phyloP scores from a whole-genome alignment of 2,113 vertebrate genomes.

The Noturus placidus region DNA sequence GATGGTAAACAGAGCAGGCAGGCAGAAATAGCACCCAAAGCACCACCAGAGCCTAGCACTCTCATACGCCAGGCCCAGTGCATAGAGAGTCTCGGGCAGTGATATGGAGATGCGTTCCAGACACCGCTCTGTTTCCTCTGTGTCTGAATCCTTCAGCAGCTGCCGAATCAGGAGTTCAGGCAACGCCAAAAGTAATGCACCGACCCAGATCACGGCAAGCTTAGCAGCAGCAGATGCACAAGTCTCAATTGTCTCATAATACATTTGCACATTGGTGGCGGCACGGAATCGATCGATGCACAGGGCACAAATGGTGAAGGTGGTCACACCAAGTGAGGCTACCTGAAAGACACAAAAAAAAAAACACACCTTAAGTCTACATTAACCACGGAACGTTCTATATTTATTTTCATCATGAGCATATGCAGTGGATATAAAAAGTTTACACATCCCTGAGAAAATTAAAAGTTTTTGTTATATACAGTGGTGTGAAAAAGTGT shows the following conservation, averaged over 20 bases:
- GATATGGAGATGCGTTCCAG: constrained; percentile 88
- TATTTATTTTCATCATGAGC: background rate
- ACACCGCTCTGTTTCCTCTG: constrained; percentile 77
- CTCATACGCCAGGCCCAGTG: constrained; percentile 91
- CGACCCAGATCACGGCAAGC: constrained; percentile 95
- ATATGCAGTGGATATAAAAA: background rate
- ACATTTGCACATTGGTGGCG: constrained; percentile 97
- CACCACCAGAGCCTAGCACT: constrained; percentile 97
- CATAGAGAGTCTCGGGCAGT: constrained; percentile 90
- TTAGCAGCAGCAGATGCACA: constrained; percentile 93
- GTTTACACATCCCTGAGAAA: background rate
- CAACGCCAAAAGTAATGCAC: constrained; percentile 87
- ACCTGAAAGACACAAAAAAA: constrained; percentile 73
- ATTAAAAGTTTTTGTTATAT: background rate
- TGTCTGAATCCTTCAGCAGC: constrained; percentile 79
- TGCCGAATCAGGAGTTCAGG: constrained; percentile 93
- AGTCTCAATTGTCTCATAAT: constrained; percentile 98
- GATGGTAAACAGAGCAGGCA: constrained; percentile 96
- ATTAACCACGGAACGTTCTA: background rate
- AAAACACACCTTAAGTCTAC: background rate
- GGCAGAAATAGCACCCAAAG: constrained; percentile 96
- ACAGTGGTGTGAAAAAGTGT: no score
- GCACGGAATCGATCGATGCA: constrained; percentile 97
- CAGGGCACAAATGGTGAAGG: constrained; percentile 93
- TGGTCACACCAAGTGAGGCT: constrained; percentile 92